Base-by-base conservation (phyloP, 2,888 invertebrate genomes). In the Tortricodes alternella region DNA sequence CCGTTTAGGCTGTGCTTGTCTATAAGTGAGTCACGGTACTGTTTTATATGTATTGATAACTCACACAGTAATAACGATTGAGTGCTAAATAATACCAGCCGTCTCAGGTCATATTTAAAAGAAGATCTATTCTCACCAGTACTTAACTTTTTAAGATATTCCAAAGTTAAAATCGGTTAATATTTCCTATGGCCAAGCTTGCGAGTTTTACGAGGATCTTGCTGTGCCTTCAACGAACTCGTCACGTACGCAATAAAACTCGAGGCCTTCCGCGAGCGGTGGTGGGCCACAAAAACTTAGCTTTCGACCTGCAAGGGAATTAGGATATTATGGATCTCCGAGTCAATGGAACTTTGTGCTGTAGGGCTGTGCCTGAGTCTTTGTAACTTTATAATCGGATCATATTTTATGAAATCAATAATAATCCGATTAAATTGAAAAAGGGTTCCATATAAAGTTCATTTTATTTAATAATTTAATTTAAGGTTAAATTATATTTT, bases 191-290 rank as follows among this genome's bases (percentile, higher is more conserved):
- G 15, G 16, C 18, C 18, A 13, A 15, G 16, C 48, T 53, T 46
- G 46, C 19, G 13, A 34, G 35, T 38, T 37, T 50, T 50, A 44
- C 37, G 46, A 44, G 44, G 41, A 55, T 35, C 55, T 46, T 46
- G 24, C 15, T 27, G 35, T 16, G 44, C 38, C 64, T 67, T 70
- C 67, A 62, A 70, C 74, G 72, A 69, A 72, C 76, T 64, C 67
- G 74, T 83, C 85, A 85, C 83, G 85, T 85, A 80, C 66, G 75
- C 78, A 74, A 82, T 85, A 83, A 85, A 81, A 74, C 74, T 71
- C 71, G 74, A 73, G 76, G 76, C 77, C 74, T 70, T 70, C 71
- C 76, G 77, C 76, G 78, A 76, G 69, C 64, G 71, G 61, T 66
- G 70, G 71, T 70, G 64, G 66, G 74, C 73, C 71, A 83, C 82